Conservation (phyloP, 30 jellyfish, hydroid and myxozoan species). For the Aurelia sp. region DNA sequence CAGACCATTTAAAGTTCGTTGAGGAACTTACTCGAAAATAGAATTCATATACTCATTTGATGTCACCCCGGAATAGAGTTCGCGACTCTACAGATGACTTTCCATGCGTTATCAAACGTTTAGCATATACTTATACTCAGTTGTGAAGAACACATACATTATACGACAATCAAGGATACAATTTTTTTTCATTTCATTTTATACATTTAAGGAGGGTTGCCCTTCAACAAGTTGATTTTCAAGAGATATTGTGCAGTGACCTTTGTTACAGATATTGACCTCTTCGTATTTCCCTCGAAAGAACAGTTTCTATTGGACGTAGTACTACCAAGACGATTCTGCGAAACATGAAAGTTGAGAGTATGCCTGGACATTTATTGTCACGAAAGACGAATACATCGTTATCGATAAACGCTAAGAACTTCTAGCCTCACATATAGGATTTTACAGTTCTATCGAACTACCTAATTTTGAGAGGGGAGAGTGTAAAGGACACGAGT, state of each 20-base stretch:
- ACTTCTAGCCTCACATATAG: slow-evolving; percentile 2
- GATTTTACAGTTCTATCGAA: slow-evolving; percentile 3
- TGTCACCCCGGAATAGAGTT: slow-evolving; percentile 5
- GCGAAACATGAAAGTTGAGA: slow-evolving; percentile 13
- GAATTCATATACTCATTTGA: background rate
- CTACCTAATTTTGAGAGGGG: slow-evolving; percentile 13
- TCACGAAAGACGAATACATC: background rate
- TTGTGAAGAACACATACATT: too few species aligned
- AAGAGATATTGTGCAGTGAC: background rate
- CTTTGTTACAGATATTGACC: slow-evolving; percentile 1
- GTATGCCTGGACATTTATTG: too few species aligned
- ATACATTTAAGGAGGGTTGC: too few species aligned
- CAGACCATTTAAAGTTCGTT: background rate
- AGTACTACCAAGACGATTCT: slow-evolving; percentile 7
- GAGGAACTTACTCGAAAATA: slow-evolving; percentile 6
- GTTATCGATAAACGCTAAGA: slow-evolving; percentile 11
- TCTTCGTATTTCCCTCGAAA: background rate
- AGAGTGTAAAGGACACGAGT: slow-evolving; percentile 28
- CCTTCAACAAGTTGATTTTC: too few species aligned
- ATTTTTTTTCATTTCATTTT: too few species aligned
- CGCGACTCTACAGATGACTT: slow-evolving; percentile 1
- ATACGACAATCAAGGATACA: background rate
- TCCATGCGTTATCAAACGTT: background rate
- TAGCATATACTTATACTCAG: background rate
- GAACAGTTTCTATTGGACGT: slow-evolving; percentile 10